Evolutionary conservation across 2,113 vertebrate species (phyloP).

Genomic region (Anseranas semipalmata): DNA sequence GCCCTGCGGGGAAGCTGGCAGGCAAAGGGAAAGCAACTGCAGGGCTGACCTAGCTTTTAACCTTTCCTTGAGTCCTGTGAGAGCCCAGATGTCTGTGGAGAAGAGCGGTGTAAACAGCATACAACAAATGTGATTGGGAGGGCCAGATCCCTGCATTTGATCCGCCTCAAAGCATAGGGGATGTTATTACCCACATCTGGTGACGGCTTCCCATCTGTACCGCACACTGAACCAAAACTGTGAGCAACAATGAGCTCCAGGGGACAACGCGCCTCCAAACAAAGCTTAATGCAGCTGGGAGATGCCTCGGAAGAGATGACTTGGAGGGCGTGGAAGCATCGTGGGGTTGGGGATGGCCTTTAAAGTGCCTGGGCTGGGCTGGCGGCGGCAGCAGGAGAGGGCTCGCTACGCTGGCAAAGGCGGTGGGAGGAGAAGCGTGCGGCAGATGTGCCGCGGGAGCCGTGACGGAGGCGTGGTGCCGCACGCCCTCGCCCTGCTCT

Average conservation of each 20-base stretch:
- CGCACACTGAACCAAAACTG: background rate
- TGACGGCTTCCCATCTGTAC: background rate
- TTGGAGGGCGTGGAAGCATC: background rate
- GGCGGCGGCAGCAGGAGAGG: background rate
- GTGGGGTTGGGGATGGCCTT: background rate
- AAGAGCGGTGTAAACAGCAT: background rate
- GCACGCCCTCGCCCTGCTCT: background rate
- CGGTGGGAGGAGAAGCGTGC: background rate
- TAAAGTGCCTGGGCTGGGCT: background rate
- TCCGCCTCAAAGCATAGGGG: background rate
- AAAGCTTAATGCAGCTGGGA: background rate
- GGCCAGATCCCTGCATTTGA: background rate
- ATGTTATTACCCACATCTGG: background rate
- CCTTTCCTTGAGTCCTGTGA: background rate
- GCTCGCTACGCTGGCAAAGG: background rate
- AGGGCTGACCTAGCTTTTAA: slow-evolving; percentile 29
- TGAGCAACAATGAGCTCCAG: background rate
- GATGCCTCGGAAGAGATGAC: background rate
- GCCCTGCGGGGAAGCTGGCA: slow-evolving; percentile 28
- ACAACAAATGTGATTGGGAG: background rate
- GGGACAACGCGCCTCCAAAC: background rate
- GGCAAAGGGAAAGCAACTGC: background rate
- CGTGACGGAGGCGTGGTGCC: background rate
- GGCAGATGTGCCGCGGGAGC: background rate
- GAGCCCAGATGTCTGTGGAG: slow-evolving; percentile 30